Conservation (phyloP, 2,113 vertebrate genomes). For the Rhagologus leucostigma region DNA sequence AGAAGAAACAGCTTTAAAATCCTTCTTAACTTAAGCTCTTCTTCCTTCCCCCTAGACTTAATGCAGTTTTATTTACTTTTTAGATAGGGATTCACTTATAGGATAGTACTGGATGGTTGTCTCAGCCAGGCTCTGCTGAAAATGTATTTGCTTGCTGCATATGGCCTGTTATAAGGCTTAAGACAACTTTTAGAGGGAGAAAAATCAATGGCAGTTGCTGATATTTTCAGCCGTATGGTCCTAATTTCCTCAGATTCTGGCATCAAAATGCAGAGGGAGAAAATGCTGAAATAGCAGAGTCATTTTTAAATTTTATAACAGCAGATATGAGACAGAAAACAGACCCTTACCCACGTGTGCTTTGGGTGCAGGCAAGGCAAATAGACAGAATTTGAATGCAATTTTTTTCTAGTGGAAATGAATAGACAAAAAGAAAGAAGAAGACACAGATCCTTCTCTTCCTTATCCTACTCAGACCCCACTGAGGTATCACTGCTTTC, state of each 20-base stretch:
- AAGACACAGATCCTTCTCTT: not conserved
- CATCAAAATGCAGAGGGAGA: not conserved
- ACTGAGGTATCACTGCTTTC: not conserved
- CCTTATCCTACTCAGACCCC: not conserved
- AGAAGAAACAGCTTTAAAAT: constrained; percentile 15
- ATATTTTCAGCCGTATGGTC: not conserved
- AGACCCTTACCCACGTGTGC: not conserved
- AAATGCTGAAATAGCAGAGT: not conserved
- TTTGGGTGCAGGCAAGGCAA: not conserved
- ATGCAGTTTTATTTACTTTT: constrained; percentile 12
- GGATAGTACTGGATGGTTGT: not conserved
- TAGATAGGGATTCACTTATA: not conserved
- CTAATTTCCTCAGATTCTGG: not conserved
- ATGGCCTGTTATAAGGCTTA: not conserved
- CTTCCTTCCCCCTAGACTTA: not conserved
- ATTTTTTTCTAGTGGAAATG: not conserved
- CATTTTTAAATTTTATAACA: not conserved
- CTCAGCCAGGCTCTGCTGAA: not conserved
- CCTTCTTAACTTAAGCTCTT: constrained; percentile 12
- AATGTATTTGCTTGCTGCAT: not conserved
- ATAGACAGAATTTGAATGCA: not conserved
- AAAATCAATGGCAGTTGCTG: not conserved
- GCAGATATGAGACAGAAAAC: not conserved
- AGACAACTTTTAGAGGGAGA: not conserved
- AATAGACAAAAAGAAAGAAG: not conserved